Evolutionary conservation across 1,140 invertebrate species (phyloP), one percentile per base, ranked within the genome.

Genomic region (Theocolax elegans): DNA sequence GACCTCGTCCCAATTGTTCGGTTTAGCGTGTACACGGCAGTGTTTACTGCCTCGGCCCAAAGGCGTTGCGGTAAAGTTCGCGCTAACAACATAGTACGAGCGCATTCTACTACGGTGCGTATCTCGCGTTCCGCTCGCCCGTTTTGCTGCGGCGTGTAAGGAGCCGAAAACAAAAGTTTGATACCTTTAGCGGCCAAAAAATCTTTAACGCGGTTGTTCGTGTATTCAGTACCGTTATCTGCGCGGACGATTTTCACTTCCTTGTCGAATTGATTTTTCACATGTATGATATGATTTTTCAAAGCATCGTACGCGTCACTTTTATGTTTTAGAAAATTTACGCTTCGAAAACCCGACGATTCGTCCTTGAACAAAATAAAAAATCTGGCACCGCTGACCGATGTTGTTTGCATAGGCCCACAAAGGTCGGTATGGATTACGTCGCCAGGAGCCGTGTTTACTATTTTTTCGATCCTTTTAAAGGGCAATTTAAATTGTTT

Each of bases 141-240:
- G 58, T 85, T 86, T 73, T 85, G 81, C 64, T 86, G 73, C 4
- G 82, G 82, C 6, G 80, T 82, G 70, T 85, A 82, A 2, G 75
- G 73, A 23, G 78, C 73, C 12, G 70, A 80, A 71, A 60, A 75
- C 21, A 71, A 71, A 12, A 70, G 58, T 38, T 27, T 38, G 12
- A 72, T 72, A 17, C 68, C 72, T 67, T 21, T 73, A 48, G 15
- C 38, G 51, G 53, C 27, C 38, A 71, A 64, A 17, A 73, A 71
- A 38, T 48, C 13, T 27, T 7, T 51, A 25, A 79, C 56, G 8
- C 29, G 12, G 38, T 54, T 31, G 35, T 74, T 69, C 3, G 51
- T 68, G 42, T 71, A 77, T 49, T 77, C 74, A 1, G 70, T 69
- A 1, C 75, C 73, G 25, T 75, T 76, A 46, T 78, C 76, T 10